Conservation (phyloP, 2,888 invertebrate genomes). For the Nasonovia ribisnigri region DNA sequence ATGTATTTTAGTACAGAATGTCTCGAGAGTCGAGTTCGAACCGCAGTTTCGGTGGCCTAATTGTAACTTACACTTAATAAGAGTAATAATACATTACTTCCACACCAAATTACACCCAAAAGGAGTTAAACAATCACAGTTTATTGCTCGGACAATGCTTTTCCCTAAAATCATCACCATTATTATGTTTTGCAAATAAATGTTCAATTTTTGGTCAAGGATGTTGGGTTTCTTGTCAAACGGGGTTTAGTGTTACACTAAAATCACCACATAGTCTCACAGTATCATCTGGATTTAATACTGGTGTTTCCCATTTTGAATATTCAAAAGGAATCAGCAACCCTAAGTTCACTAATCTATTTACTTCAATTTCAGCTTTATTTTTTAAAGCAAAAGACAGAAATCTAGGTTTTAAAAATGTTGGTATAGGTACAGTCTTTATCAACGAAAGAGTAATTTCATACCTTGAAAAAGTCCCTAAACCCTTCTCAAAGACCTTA, state of each 20-base stretch:
- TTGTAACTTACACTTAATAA: no score
- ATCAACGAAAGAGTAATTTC: constrained; percentile 22
- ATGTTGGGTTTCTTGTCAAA: constrained; percentile 1
- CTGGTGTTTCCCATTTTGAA: constrained; percentile 36
- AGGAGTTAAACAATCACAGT: no score
- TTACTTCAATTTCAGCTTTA: constrained; percentile 29
- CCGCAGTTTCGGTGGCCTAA: no score
- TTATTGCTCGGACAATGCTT: no score
- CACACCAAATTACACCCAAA: no score
- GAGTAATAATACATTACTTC: no score
- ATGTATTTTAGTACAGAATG: no score
- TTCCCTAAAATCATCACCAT: constrained; percentile 22
- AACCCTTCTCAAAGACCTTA: constrained; percentile 36
- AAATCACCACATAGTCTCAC: constrained; percentile 25
- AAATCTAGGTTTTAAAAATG: constrained; percentile 20
- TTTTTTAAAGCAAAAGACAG: constrained; percentile 25
- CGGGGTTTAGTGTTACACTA: constrained; percentile 15
- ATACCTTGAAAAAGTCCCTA: constrained; percentile 25
- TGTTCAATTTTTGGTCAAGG: constrained; percentile 21
- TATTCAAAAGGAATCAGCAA: constrained; percentile 29
- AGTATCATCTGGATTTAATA: not conserved
- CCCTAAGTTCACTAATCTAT: constrained; percentile 30
- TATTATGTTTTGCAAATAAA: constrained; percentile 6
- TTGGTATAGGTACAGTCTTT: constrained; percentile 1
- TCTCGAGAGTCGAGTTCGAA: no score